Percentiles rank a stretch among this genome's conserved stretches.
Conservation (phyloP, 1,140 invertebrate genomes). For the Caenorhabditis inopinata region DNA sequence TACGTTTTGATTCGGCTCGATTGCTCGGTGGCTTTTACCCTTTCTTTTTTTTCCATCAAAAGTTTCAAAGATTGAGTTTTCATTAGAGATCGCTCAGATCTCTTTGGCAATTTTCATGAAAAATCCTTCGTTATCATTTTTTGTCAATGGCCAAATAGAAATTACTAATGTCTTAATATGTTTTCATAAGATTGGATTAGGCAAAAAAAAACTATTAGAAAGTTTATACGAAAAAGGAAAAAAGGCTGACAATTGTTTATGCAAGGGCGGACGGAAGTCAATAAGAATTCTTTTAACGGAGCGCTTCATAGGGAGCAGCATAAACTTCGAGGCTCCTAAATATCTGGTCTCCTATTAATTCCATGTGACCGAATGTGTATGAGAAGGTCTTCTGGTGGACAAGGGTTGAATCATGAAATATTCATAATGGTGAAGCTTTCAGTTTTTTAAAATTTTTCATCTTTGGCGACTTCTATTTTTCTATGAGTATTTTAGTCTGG, state of each 20-base stretch:
- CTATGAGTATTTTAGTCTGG: too few relatives aligned
- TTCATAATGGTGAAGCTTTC: constrained; percentile 13
- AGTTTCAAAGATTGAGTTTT: too few relatives aligned
- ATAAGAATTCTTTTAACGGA: constrained; percentile 20
- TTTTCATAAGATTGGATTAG: too few relatives aligned
- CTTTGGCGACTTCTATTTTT: background rate
- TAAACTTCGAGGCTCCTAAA: constrained; percentile 13
- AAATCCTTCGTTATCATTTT: too few relatives aligned
- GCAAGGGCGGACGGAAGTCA: constrained; percentile 11
- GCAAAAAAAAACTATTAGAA: background rate
- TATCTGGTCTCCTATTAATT: constrained; percentile 31
- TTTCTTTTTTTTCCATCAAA: too few relatives aligned
- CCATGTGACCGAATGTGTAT: constrained; percentile 32
- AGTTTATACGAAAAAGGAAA: background rate
- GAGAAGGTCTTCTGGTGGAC: constrained; percentile 16
- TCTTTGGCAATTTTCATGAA: too few relatives aligned
- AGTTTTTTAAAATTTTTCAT: background rate
- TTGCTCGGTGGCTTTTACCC: background rate
- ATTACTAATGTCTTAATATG: too few relatives aligned
- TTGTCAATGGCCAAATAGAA: too few relatives aligned
- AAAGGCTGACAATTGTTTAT: constrained; percentile 1
- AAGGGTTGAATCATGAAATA: constrained; percentile 10
- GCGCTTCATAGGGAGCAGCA: background rate
- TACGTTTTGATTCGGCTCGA: background rate
- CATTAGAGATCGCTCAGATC: too few relatives aligned